These are phyloP conservation scores for Acrocyrtus sp. DNA, from an alignment of 2,888 invertebrate genomes.

Conservation along the genomic window DNA sequence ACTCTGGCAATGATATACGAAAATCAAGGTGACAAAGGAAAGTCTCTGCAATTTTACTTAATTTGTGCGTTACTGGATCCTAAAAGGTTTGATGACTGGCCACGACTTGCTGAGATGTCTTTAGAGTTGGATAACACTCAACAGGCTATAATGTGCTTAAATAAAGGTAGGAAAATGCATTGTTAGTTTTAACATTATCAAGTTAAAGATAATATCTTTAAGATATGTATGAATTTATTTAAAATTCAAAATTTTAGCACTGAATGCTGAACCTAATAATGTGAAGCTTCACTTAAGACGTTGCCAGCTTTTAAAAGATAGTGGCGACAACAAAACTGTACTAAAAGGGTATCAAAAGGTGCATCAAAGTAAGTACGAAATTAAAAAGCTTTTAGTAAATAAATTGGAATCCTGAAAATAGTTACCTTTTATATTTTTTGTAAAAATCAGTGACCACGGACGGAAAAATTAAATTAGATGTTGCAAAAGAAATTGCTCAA, in stretches of 20 bases:
- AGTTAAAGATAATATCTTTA: background rate
- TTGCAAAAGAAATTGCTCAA: slow-evolving; percentile 78
- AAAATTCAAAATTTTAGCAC: slow-evolving; percentile 69
- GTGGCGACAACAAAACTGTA: slow-evolving; percentile 74
- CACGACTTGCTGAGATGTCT: slow-evolving; percentile 82
- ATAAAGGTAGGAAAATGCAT: slow-evolving; percentile 70
- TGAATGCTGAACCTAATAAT: slow-evolving; percentile 78
- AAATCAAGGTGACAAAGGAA: slow-evolving; percentile 77
- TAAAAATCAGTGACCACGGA: slow-evolving; percentile 55
- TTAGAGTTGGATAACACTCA: slow-evolving; percentile 77
- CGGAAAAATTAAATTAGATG: slow-evolving; percentile 66
- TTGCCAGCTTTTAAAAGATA: slow-evolving; percentile 75
- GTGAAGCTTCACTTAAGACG: slow-evolving; percentile 78
- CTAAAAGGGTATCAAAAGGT: slow-evolving; percentile 80
- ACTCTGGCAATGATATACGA: slow-evolving; percentile 92
- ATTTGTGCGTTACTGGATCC: slow-evolving; percentile 87
- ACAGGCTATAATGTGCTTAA: slow-evolving; percentile 85
- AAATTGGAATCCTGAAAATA: no score
- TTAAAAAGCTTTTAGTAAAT: background rate
- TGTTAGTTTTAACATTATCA: background rate
- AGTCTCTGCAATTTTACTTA: slow-evolving; percentile 84
- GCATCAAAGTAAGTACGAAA: slow-evolving; percentile 68
- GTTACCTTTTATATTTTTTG: slow-evolving; percentile 1
- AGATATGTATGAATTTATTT: background rate
- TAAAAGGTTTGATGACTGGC: slow-evolving; percentile 84